These are phyloP conservation scores for Eutrigla gurnardus DNA, from an alignment of 2,797 vertebrate genomes.

Conservation along the genomic window DNA sequence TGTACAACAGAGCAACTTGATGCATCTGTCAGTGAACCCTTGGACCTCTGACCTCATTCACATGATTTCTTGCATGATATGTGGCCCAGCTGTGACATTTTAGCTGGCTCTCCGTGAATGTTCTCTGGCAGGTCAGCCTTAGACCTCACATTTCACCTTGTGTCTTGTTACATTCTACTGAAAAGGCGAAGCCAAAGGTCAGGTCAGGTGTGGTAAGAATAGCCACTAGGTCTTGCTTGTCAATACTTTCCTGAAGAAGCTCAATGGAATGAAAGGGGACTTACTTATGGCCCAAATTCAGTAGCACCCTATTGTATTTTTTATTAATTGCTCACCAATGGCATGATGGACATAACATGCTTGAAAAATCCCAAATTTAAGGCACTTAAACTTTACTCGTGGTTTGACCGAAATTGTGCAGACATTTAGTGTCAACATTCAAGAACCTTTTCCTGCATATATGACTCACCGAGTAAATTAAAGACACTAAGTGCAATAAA, in stretches of 20 bases:
- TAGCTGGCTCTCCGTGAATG: conserved; percentile 41
- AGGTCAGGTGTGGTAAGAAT: conserved; percentile 50
- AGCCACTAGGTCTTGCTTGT: conserved; percentile 28
- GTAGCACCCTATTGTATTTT: conserved; percentile 2
- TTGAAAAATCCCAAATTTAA: background rate
- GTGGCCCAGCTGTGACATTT: conserved; percentile 58
- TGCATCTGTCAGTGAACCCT: conserved; percentile 21
- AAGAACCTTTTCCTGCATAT: background rate
- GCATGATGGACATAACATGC: background rate
- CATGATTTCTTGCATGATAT: conserved; percentile 41
- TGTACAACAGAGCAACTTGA: conserved; percentile 21
- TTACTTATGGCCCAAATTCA: conserved; percentile 18
- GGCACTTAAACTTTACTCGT: background rate
- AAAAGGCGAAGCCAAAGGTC: conserved; percentile 55
- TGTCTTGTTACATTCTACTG: conserved; percentile 65
- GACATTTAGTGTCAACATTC: background rate
- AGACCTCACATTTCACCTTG: conserved; percentile 62
- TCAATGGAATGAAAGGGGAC: conserved; percentile 2
- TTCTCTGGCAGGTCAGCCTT: conserved; percentile 45
- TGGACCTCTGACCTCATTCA: conserved; percentile 48
- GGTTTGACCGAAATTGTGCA: conserved; percentile 1
- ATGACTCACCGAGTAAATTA: background rate
- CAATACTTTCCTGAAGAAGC: conserved; percentile 23
- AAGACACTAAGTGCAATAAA: conserved; percentile 25
- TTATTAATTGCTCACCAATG: background rate